phyloP scores from a whole-genome alignment of 2,888 invertebrate genomes.

The Minunthozetes semirufus region DNA sequence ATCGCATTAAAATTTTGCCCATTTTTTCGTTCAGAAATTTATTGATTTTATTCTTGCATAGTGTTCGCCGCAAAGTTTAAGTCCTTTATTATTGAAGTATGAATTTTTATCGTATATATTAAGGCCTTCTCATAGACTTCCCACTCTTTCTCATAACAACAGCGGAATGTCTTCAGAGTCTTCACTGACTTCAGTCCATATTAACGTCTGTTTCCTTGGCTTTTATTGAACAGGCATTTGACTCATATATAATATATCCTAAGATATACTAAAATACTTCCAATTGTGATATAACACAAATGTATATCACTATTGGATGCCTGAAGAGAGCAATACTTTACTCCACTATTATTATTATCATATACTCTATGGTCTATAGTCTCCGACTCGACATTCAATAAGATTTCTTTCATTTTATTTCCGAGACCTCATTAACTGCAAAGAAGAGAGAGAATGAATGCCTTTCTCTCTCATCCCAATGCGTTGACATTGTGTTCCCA shows the following conservation, averaged over 20 bases:
- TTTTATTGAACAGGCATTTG: slow-evolving; percentile 7
- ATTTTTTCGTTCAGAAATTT: not conserved
- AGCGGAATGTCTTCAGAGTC: not conserved
- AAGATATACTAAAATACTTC: not conserved
- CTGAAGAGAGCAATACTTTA: not conserved
- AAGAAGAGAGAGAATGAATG: no score
- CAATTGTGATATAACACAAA: no score
- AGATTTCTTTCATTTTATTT: not conserved
- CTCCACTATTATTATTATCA: slow-evolving; percentile 14
- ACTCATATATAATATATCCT: not conserved
- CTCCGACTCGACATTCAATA: slow-evolving; percentile 14
- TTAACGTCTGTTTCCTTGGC: slow-evolving; percentile 12
- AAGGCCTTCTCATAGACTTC: not conserved
- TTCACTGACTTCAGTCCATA: not conserved
- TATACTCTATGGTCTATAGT: not conserved
- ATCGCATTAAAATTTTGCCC: no score
- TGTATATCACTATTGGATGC: not conserved
- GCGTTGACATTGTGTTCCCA: not conserved
- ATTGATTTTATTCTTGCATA: slow-evolving; percentile 3
- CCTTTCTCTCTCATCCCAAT: not conserved
- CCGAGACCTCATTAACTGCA: slow-evolving; percentile 11
- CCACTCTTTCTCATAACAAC: not conserved
- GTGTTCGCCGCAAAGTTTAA: not conserved
- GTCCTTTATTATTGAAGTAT: slow-evolving; percentile 15
- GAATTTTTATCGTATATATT: slow-evolving; percentile 24